Evolutionary conservation across 2,113 vertebrate species (phyloP), one percentile per base, ranked within the genome.

Genomic region (Orycteropus afer): DNA sequence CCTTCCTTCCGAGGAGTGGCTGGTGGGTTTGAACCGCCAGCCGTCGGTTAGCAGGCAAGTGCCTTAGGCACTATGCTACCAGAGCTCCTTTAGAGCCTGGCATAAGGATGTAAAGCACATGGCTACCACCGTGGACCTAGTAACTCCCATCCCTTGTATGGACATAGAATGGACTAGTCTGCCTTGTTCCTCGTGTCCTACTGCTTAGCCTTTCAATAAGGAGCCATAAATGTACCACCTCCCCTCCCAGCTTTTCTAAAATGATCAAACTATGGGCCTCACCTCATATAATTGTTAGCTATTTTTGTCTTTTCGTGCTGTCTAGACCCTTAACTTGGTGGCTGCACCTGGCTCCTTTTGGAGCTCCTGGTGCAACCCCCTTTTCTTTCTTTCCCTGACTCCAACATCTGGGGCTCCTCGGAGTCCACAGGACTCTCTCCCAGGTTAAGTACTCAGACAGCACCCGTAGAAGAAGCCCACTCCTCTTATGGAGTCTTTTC

Each of bases 141-240:
- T 90, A 82, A 65, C 25, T 82, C 12, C 14, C 12, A 14, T 94
- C 3, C 40, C 42, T 40, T 59, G 45, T 37, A 51, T 93, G 37
- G 82, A 80, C 94, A 91, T 65, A 81, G 89, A 82, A 63, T 34
- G 18, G 74, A 14, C n/a, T 95, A 55, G 81, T 92, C 85, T 92
- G 3, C 61, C 87, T 94, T 90, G 81, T 73, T 59, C 63, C 49
- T 49, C 13, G 18, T 34, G 73, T 84, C 27, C 55, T 92, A 57
- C 59, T 63, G 32, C 22, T n/a, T 18, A n/a, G 86, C 42, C 27
- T 79, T 86, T 78, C 61, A 45, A 1, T 77, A 57, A 96, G 57
- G 47, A 91, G 29, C 47, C 23, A 23, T 61, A 11, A 61, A 25
- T 61, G 10, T 61, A 25, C 27, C 59, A 22, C 59, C 29, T 18